Base-by-base conservation (phyloP, 2,888 invertebrate genomes). In the Bombylius major region DNA sequence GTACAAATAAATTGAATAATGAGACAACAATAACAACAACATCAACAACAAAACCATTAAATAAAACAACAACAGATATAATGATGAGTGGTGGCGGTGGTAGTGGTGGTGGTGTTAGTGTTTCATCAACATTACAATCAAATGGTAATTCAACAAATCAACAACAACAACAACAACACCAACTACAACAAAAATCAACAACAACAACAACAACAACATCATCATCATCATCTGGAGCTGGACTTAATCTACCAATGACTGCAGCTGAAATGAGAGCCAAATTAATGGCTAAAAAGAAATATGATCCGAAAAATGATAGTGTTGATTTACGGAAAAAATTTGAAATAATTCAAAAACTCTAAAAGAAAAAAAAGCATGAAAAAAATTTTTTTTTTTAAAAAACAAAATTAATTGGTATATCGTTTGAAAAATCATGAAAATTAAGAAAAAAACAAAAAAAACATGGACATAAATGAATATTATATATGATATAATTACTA, bases 251-350 rank as follows among this genome's bases (percentile, higher is more conserved):
- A 62, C 86, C 85, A 67, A 89, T 92, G 87, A 89, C 92, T 58
- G 94, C 89, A n/a, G 90, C 91, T 50, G 91, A 94, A 76, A 82
- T 93, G 79, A 81, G 93, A 56, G 91, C 89, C 55, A 85, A 88
- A 66, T 77, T 93, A 63, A 87, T 89, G 51, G 83, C 86, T 58
- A 88, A 85, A 72, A 93, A 92, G 75, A 90, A 89, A 73, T 83
- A 86, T 70, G 92, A 93, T 75, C 91, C 93, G 47, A 92, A 92
- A 75, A 90, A 88, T 73, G 88, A 90, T 69, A 83, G 84, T 51
- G 86, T 94, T 77, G 92, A 92, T 77, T 84, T 93, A 70, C 87
- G 88, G 75, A 88, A 90, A 78, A 93, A 93, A 77, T 92, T 91
- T 71, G 91, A 93, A 73, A 93, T 94, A 71, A 89, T 94, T 64